Evolutionary conservation across 1,140 invertebrate species (phyloP).

Genomic region (Drosophila kurseongensis): DNA sequence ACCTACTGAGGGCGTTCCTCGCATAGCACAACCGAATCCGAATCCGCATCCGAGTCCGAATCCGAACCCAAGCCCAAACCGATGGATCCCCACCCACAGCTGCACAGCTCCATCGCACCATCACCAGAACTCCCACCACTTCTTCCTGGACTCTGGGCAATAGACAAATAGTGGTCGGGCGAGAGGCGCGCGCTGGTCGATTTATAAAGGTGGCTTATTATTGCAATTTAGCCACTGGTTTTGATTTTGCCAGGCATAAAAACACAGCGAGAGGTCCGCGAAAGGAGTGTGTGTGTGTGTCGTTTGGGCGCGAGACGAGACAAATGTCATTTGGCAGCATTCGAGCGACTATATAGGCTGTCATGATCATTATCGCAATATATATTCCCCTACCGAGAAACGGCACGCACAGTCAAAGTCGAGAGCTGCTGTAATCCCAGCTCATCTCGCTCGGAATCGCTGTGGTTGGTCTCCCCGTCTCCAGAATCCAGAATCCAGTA

Average conservation of each 20-base stretch:
- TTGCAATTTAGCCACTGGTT: slow-evolving; percentile 85
- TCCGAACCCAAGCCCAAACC: neutral
- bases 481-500: slow-evolving; percentile 1
- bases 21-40: slow-evolving; percentile 30
- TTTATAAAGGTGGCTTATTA: slow-evolving; percentile 84
- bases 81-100: slow-evolving; percentile 8
- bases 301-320: slow-evolving; percentile 45
- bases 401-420: slow-evolving; percentile 10
- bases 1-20: slow-evolving; percentile 78
- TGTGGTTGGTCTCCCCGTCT: slow-evolving; percentile 42
- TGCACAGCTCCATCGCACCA: neutral
- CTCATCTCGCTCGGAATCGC: slow-evolving; percentile 21
- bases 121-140: slow-evolving; percentile 2
- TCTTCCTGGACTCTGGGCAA: slow-evolving; percentile 25
- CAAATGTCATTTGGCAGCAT: slow-evolving; percentile 83
- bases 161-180: slow-evolving; percentile 66
- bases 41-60: neutral
- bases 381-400: slow-evolving; percentile 66
- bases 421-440: slow-evolving; percentile 52
- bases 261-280: slow-evolving; percentile 22
- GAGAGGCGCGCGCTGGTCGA: slow-evolving; percentile 53
- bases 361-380: slow-evolving; percentile 84
- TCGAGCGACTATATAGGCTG: slow-evolving; percentile 84
- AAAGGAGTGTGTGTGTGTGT: slow-evolving; percentile 2
- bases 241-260: slow-evolving; percentile 76